Evolutionary conservation across 2,113 vertebrate genomes (phyloP), one percentile per base, ranked within the genome.

Genomic region (Cyprinodon brontotheroides): DNA sequence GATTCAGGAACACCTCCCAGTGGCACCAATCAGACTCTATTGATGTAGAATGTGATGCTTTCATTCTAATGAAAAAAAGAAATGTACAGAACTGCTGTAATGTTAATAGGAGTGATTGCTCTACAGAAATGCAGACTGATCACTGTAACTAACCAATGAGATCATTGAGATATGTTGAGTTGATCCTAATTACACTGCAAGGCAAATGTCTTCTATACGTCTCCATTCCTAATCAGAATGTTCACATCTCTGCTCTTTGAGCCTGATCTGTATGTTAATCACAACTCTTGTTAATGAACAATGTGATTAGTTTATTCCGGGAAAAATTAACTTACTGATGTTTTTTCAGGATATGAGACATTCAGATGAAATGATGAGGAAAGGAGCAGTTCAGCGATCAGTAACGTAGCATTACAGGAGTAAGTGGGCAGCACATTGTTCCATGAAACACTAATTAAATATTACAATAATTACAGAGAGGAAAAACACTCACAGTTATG

Each of bases 361-460:
- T 68, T 53, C 0, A 1, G 50, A 53, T 53, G 50, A 53, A 7
- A 53, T 53, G 15, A 53, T 20, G 50, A 53, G 17, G 73, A 75
- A 61, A 82, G 40, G 12, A 73, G 10, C 20, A 68, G 47, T 73
- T 53, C 67, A 75, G 47, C 45, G 17, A 65, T 63, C 60, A 47
- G 71, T 71, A 69, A 74, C 61, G 37, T 29, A 20, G 22, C 60
- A 74, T 72, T 3, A 73, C 6, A n/a, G 2, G 48, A 75, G 59
- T 29, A 74, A 75, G 65, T 65, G 65, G 76, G 68, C 74, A 11
- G 53, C 14, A 22, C 64, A 62, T 40, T 22, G n/a, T 74, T 65
- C 87, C 68, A 59, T 68, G 65, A 76, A 84, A 60, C 20, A 62
- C 75, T 86, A 84, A 83, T 73, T 80, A 60, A 73, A 84, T 81